Evolutionary conservation across 2,888 invertebrate genomes (phyloP).

Genomic region (Cotesia congregata): DNA sequence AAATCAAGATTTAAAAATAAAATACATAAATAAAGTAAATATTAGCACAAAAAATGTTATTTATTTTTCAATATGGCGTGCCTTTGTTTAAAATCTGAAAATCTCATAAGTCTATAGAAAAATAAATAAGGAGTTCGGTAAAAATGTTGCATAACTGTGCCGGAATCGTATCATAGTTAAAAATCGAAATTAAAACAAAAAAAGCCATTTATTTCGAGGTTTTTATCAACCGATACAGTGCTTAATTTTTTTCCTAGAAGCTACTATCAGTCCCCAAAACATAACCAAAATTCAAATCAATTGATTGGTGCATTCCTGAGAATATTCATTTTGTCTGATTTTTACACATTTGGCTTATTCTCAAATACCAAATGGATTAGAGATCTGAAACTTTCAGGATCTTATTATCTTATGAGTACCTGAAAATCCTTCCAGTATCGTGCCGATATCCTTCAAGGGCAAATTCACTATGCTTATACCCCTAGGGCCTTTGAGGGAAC

Average conservation of each 20-base stretch:
- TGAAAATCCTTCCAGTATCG: conserved; percentile 22
- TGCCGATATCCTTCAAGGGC: conserved; percentile 16
- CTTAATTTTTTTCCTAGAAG: conserved; percentile 23
- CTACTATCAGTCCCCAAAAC: conserved; percentile 21
- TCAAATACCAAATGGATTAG: conserved; percentile 11
- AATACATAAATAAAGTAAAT: no score
- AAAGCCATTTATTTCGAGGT: no score
- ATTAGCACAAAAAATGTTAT: no score
- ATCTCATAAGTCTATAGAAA: no score
- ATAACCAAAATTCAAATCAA: conserved; percentile 27
- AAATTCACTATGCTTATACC: conserved; percentile 29
- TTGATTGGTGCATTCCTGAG: conserved; percentile 16
- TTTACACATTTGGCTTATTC: conserved; percentile 15
- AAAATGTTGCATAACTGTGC: no score
- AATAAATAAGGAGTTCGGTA: no score
- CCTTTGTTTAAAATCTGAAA: no score
- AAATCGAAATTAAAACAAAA: no score
- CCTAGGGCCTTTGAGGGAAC: not conserved
- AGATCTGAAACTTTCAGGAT: conserved; percentile 27
- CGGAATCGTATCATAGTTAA: no score
- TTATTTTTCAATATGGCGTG: no score
- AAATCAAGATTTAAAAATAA: no score
- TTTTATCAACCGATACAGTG: no score
- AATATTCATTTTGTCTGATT: conserved; percentile 18
- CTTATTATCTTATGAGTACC: conserved; percentile 17